These are phyloP conservation scores for Corythornis vintsioides DNA, from an alignment of 2,113 vertebrate genomes.

Conservation along the genomic window DNA sequence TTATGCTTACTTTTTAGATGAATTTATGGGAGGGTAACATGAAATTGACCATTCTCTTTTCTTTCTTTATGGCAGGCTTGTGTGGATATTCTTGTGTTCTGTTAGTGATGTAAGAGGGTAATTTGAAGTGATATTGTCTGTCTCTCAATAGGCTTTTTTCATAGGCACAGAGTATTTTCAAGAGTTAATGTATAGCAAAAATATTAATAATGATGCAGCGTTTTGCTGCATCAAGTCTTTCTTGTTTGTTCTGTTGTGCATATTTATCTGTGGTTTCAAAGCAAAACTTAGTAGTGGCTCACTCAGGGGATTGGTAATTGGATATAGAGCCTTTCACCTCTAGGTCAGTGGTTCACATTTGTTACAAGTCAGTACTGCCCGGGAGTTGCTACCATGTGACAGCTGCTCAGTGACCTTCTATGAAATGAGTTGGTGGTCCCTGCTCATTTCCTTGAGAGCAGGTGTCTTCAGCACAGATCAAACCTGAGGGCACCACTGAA, in stretches of 20 bases:
- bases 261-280: background rate
- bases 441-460: slow-evolving; percentile 55
- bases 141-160: background rate
- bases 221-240: background rate
- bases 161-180: background rate
- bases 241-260: background rate
- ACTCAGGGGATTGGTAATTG: slow-evolving; percentile 53
- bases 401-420: slow-evolving; percentile 54
- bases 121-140: background rate
- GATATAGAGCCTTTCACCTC: slow-evolving; percentile 66
- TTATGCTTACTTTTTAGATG: background rate
- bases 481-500: slow-evolving; percentile 17
- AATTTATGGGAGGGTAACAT: background rate
- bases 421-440: slow-evolving; percentile 51
- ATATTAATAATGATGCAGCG: background rate
- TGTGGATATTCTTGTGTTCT: background rate
- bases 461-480: slow-evolving; percentile 48
- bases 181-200: background rate
- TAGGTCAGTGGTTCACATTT: slow-evolving; percentile 65
- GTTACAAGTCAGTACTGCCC: slow-evolving; percentile 61
- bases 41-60: background rate
- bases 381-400: slow-evolving; percentile 50
- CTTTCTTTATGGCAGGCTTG: background rate
- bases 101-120: background rate
- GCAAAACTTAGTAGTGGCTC: background rate